Conservation (phyloP, 2,113 vertebrate genomes). For the Chaetodon auriga region DNA sequence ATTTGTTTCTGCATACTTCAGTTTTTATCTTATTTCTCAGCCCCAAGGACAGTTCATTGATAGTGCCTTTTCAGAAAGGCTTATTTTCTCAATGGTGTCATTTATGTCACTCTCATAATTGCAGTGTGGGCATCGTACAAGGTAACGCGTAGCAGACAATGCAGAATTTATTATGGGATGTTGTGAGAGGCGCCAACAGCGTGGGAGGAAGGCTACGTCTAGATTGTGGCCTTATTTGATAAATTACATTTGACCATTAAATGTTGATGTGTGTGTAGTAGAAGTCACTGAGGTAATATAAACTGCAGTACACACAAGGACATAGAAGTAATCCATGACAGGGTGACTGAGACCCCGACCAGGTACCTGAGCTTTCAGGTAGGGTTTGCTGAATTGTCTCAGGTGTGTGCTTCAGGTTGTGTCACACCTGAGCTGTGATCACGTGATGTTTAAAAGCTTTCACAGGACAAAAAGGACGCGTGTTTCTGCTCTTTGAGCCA, state of each 20-base stretch:
- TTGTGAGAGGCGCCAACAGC: neutral
- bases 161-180: neutral
- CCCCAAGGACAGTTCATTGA: neutral
- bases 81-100: neutral
- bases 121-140: neutral
- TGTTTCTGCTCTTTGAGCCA: neutral
- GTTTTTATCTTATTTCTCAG: conserved; percentile 20
- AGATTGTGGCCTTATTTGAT: neutral
- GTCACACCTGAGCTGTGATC: neutral
- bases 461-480: neutral
- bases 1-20: neutral
- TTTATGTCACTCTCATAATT: conserved; percentile 3
- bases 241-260: neutral
- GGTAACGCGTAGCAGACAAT: neutral
- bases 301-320: neutral
- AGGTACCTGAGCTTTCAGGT: too few species aligned
- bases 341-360: neutral
- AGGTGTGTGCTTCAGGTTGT: too few species aligned
- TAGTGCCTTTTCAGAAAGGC: neutral
- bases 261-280: neutral
- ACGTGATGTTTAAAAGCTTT: neutral
- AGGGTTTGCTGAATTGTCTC: too few species aligned
- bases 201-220: neutral
- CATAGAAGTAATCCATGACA: too few species aligned
- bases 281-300: neutral